Evolutionary conservation across 2,797 vertebrate species (phyloP).

Genomic region (Tenualosa ilisha): DNA sequence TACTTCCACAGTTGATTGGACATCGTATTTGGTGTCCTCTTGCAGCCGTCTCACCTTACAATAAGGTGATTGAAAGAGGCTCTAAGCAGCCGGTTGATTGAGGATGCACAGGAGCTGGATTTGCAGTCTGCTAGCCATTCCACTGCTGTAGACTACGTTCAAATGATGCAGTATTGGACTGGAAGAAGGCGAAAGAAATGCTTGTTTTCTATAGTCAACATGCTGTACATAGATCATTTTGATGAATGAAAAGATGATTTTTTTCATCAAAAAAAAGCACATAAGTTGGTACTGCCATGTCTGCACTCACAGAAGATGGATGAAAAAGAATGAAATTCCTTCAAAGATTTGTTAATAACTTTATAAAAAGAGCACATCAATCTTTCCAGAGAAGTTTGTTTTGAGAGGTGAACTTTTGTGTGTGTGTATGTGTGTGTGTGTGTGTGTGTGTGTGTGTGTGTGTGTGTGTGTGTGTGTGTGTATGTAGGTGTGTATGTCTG

Average conservation of each 20-base stretch:
- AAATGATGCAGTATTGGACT: conserved; percentile 7
- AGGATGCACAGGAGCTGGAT: background rate
- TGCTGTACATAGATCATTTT: conserved; percentile 46
- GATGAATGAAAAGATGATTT: conserved; percentile 25
- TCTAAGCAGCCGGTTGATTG: background rate
- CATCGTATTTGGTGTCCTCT: background rate
- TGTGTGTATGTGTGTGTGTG: background rate
- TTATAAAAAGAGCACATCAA: conserved; percentile 51
- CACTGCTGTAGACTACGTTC: background rate
- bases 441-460: no score
- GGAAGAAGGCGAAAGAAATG: background rate
- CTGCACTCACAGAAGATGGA: conserved; percentile 43
- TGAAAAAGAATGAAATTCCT: conserved; percentile 42
- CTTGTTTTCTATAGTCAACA: conserved; percentile 21
- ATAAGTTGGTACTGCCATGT: conserved; percentile 47
- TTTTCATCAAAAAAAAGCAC: conserved; percentile 30
- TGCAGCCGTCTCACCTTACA: background rate
- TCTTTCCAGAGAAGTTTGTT: conserved; percentile 41
- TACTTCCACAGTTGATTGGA: background rate
- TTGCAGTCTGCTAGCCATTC: background rate
- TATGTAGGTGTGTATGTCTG: no score
- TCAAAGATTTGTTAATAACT: conserved; percentile 38
- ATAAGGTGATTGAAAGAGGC: background rate
- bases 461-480: background rate
- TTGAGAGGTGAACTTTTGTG: conserved; percentile 1